phyloP scores from a whole-genome alignment of 2,113 vertebrate species.

The Eolophus roseicapilla region DNA sequence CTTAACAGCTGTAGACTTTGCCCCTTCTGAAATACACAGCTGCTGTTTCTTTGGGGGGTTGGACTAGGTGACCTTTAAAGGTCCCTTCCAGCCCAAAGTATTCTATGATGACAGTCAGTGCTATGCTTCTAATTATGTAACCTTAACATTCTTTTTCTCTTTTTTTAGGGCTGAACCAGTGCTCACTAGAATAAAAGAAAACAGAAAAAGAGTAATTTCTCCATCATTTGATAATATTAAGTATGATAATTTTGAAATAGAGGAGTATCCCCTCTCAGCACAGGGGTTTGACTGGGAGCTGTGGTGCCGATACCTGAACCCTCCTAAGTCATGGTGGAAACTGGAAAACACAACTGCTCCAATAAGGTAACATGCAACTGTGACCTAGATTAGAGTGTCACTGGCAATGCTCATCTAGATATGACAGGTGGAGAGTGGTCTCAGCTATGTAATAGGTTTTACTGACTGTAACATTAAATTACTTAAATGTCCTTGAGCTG shows the following conservation, averaged over 20 bases:
- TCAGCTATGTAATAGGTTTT: background rate
- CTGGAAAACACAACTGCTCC: slow-evolving; percentile 90
- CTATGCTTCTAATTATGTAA: background rate
- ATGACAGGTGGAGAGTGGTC: background rate
- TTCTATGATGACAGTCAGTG: background rate
- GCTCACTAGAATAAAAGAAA: slow-evolving; percentile 92
- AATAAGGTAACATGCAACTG: slow-evolving; percentile 80
- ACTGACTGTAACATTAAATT: background rate
- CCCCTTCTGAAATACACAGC: background rate
- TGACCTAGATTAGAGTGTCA: background rate
- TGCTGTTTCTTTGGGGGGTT: background rate
- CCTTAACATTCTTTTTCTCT: background rate
- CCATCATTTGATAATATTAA: slow-evolving; percentile 99
- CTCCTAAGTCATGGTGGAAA: slow-evolving; percentile 96
- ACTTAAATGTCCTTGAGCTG: background rate
- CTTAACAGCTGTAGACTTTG: background rate
- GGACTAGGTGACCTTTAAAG: background rate
- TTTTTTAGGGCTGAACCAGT: slow-evolving; percentile 90
- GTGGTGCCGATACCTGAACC: slow-evolving; percentile 97
- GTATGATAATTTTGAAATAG: slow-evolving; percentile 97
- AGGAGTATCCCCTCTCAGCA: slow-evolving; percentile 93
- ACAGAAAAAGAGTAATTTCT: slow-evolving; percentile 92
- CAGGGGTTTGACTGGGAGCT: slow-evolving; percentile 99
- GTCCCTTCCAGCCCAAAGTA: background rate
- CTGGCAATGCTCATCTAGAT: background rate